phyloP scores from a whole-genome alignment of 2,797 vertebrate species.

The Helarctos malayanus region DNA sequence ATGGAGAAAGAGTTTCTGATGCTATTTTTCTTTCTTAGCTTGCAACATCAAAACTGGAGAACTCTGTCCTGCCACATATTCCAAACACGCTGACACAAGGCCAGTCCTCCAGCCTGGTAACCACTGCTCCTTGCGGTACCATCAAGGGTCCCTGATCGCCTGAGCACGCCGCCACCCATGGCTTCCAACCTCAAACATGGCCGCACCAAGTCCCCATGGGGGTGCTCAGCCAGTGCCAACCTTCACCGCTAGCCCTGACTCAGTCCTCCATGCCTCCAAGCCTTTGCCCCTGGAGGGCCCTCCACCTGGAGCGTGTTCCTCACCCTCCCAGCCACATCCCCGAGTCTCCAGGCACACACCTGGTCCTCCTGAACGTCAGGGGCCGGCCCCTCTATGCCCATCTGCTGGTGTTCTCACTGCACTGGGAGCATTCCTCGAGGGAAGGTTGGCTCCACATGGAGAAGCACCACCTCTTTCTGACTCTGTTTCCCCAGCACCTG shows the following conservation, averaged over 20 bases:
- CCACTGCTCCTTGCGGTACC: rapidly evolving
- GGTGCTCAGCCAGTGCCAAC: not conserved
- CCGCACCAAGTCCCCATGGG: rapidly evolving
- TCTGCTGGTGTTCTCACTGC: rapidly evolving
- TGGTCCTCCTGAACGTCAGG: not conserved
- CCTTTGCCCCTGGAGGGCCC: rapidly evolving
- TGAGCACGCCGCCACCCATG: rapidly evolving
- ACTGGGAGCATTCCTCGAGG: not conserved
- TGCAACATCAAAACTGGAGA: not conserved
- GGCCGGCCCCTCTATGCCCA: not conserved
- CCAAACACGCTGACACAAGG: not conserved
- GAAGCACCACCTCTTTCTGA: not conserved
- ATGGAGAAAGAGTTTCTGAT: not conserved
- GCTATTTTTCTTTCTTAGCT: not conserved
- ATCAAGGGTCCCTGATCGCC: rapidly evolving
- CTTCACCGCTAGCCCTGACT: rapidly evolving
- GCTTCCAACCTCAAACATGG: not conserved
- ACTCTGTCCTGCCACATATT: rapidly evolving
- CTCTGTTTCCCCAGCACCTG: not conserved
- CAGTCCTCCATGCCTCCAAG: not conserved
- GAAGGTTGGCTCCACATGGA: not conserved
- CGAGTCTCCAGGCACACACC: rapidly evolving
- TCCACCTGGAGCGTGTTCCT: not conserved
- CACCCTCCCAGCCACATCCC: rapidly evolving
- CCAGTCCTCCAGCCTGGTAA: not conserved